A percentile compares a stretch with the other conserved stretches of the same genome.
These are phyloP conservation scores for Lasioglossum morio DNA, from an alignment of 2,888 invertebrate genomes.

Conservation along the genomic window DNA sequence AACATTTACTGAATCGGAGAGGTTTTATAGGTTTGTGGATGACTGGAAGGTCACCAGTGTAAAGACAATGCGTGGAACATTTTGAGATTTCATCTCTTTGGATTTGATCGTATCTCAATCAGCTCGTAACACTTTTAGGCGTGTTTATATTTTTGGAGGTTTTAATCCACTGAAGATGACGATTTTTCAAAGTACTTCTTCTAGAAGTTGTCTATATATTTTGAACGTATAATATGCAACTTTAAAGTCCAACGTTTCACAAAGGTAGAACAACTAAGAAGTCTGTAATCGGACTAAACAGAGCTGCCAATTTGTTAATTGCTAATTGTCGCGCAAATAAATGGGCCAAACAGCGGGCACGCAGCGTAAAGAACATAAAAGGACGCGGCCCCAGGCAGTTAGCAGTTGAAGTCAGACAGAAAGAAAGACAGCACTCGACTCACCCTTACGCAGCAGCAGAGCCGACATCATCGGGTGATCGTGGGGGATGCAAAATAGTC, in stretches of 20 bases:
- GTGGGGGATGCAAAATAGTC: conserved; percentile 63
- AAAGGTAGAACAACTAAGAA: background rate
- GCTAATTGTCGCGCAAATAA: background rate
- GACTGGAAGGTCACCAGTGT: background rate
- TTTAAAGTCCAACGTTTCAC: background rate
- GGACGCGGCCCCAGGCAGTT: background rate
- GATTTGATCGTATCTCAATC: too few species aligned
- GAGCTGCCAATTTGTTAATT: background rate
- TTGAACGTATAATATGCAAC: background rate
- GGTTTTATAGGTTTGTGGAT: background rate
- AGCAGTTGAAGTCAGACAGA: background rate
- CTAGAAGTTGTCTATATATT: too few species aligned
- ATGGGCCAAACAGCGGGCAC: background rate
- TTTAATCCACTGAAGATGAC: too few species aligned
- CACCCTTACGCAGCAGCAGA: background rate
- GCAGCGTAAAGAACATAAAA: background rate
- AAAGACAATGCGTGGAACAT: too few species aligned
- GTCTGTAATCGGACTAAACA: background rate
- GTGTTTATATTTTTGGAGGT: too few species aligned
- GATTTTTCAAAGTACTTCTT: too few species aligned
- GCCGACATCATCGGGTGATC: conserved; percentile 25
- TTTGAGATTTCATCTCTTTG: too few species aligned
- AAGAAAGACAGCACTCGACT: background rate
- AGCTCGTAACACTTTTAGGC: too few species aligned
- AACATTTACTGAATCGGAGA: background rate